phyloP scores from a whole-genome alignment of 2,113 vertebrate species.

The Paratilapia polleni region DNA sequence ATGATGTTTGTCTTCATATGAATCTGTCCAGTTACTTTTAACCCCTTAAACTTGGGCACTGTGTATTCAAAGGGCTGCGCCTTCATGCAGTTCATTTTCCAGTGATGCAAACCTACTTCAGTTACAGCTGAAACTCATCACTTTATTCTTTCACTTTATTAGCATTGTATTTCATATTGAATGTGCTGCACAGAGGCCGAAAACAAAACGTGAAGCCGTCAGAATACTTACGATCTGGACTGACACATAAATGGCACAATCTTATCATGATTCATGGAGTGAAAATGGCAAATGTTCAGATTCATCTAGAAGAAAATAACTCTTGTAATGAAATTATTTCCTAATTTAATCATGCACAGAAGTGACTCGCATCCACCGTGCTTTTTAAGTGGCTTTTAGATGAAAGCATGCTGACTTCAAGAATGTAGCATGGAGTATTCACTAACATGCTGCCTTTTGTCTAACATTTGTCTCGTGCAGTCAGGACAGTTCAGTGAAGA shows the following conservation, averaged over 20 bases:
- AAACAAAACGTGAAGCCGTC: neutral
- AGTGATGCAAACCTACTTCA: neutral
- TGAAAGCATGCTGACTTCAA: neutral
- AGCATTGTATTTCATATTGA: constrained; percentile 7
- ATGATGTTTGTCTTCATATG: neutral
- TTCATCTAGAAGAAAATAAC: neutral
- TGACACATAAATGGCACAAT: constrained; percentile 8
- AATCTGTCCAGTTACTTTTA: neutral
- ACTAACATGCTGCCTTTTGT: neutral
- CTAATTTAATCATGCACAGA: neutral
- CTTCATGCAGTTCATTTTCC: neutral
- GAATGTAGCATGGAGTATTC: neutral
- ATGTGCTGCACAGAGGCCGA: neutral
- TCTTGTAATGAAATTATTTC: neutral
- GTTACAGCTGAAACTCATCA: neutral
- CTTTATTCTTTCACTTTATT: neutral
- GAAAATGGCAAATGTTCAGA: neutral
- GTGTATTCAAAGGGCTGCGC: no score
- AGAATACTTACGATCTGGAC: neutral
- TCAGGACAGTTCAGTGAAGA: constrained; percentile 90
- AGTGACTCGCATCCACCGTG: neutral
- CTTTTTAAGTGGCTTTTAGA: neutral
- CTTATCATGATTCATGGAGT: constrained; percentile 7
- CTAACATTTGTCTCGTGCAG: constrained; percentile 55
- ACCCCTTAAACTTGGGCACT: neutral